phyloP scores from a whole-genome alignment of 2,113 vertebrate genomes.

The Amphilophus citrinellus region DNA sequence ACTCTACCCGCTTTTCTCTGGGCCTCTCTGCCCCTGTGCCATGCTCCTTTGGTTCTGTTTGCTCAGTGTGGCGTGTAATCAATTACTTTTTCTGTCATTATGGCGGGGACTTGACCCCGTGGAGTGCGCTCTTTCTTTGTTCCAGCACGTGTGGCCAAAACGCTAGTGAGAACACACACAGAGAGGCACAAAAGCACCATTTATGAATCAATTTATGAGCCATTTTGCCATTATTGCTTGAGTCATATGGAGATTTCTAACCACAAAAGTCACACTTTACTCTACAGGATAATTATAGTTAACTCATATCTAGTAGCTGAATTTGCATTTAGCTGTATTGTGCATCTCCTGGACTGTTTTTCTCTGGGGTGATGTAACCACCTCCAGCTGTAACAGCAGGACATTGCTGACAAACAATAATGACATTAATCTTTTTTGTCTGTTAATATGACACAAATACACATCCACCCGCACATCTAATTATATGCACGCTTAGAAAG shows the following conservation, averaged over 20 bases:
- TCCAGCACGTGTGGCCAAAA: slow-evolving; percentile 57
- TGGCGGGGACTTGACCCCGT: slow-evolving; percentile 31
- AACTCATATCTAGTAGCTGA: neutral
- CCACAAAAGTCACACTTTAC: neutral
- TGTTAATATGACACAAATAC: slow-evolving; percentile 50
- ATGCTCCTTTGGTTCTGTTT: slow-evolving; percentile 49
- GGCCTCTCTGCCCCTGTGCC: slow-evolving; percentile 34
- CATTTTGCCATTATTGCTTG: slow-evolving; percentile 9
- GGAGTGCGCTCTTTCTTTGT: slow-evolving; percentile 59
- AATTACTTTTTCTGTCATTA: slow-evolving; percentile 76
- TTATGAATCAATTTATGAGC: slow-evolving; percentile 15
- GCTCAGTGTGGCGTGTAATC: slow-evolving; percentile 76
- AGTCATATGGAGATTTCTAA: slow-evolving; percentile 7
- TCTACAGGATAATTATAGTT: neutral
- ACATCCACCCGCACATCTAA: neutral
- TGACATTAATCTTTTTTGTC: slow-evolving; percentile 64
- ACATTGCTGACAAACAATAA: slow-evolving; percentile 53
- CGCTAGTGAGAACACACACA: slow-evolving; percentile 19
- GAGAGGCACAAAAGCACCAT: slow-evolving; percentile 3
- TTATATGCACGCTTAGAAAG: slow-evolving; percentile 14
- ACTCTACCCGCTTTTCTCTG: slow-evolving; percentile 50
- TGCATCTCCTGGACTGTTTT: neutral
- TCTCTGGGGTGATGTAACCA: slow-evolving; percentile 40
- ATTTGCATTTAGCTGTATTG: slow-evolving; percentile 10
- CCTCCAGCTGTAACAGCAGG: slow-evolving; percentile 56